Evolutionary conservation across 2,113 vertebrate genomes (phyloP), one percentile per base, ranked within the genome.

Genomic region (Microcebus griseorufus): DNA sequence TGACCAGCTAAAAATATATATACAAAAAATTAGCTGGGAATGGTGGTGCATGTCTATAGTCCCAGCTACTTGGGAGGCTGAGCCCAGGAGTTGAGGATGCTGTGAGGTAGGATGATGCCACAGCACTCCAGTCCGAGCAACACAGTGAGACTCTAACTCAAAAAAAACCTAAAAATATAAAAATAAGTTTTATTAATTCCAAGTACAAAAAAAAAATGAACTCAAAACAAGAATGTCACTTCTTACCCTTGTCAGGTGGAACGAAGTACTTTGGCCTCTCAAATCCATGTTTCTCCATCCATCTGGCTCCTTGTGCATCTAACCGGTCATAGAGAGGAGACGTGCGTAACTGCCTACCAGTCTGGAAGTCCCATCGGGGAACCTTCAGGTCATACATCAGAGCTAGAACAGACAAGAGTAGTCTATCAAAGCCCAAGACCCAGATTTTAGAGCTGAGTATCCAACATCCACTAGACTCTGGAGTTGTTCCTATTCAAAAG

Each of bases 241-340:
- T 51, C 98, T 98, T 92, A 99, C 99, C 99, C 96, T 99, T 99
- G 37, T 99, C 99, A 11, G 99, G 99, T 1, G 99, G 99, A 93
- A 99, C 99, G 88, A 99, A 99, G 96, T 99, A 99, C 96, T 99
- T 99, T 67, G 99, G 99, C 87, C 99, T 99, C 98, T 99, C 99
- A 65, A 99, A 99, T 13, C 99, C 99, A 0, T 99, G 99, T 94
- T 99, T 99, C 98, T 99, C 99, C 99, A 99, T 99, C 99, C 99
- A 99, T 53, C 99, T 98, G 3, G 99, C 99, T 42, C 99, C 99
- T 96, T 99, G 99, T 0, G 99, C 99, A 27, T 99, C 99, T 96
- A 99, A 98, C 0, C 99, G 99, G 98, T 99, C 99, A 0, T 99
- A 99, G 51, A 99, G 97, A 0, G 99, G 99, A 4, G 99, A 99